phyloP scores from a whole-genome alignment of 1,140 invertebrate genomes.

The Chymomyza costata region DNA sequence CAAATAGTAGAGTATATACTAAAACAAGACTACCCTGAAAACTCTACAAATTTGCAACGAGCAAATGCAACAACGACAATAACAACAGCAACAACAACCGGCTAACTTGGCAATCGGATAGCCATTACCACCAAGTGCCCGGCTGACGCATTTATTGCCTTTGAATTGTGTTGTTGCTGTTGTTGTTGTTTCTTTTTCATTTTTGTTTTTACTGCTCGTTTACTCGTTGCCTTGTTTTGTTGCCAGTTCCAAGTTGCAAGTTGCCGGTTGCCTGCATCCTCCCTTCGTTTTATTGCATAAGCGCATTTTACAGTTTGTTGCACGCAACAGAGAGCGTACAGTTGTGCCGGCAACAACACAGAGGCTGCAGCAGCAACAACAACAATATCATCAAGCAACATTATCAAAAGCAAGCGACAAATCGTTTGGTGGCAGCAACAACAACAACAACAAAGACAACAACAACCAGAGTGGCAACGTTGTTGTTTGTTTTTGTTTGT shows the following conservation, averaged over 20 bases:
- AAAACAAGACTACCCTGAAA: too few relatives aligned
- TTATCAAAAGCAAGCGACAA: conserved; percentile 52
- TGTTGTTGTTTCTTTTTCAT: too few relatives aligned
- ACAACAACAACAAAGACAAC: conserved; percentile 1
- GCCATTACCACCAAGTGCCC: conserved; percentile 23
- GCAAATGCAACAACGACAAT: conserved; percentile 46
- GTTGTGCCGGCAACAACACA: conserved; percentile 25
- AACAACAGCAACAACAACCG: neutral
- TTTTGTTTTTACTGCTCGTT: conserved; percentile 16
- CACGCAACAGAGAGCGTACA: conserved; percentile 18
- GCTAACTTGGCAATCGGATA: conserved; percentile 42
- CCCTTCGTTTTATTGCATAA: conserved; percentile 28
- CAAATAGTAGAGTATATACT: too few relatives aligned
- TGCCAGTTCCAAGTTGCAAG: too few relatives aligned
- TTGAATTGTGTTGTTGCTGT: too few relatives aligned
- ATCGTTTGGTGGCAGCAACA: conserved; percentile 32
- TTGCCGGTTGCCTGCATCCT: neutral
- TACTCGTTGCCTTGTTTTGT: conserved; percentile 6
- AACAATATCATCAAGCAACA: conserved; percentile 35
- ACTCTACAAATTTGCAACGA: too few relatives aligned
- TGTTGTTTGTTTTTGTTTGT: too few relatives aligned
- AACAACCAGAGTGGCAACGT: too few relatives aligned
- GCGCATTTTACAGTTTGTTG: conserved; percentile 25
- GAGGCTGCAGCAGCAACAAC: conserved; percentile 11
- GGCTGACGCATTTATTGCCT: neutral